Evolutionary conservation across 2,888 invertebrate genomes (phyloP).

Genomic region (Dione vanillae): DNA sequence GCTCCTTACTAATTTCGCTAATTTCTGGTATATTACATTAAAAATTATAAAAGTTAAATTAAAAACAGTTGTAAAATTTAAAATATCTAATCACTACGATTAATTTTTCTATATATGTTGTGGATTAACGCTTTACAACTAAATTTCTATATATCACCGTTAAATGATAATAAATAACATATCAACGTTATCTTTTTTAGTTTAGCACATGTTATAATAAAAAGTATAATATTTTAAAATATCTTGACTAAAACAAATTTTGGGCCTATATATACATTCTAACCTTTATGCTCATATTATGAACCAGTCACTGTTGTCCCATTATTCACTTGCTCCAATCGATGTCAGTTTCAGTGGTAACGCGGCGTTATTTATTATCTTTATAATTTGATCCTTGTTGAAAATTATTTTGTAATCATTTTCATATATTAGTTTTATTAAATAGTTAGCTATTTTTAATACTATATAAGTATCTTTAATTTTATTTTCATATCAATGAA

Average conservation of each 20-base stretch:
- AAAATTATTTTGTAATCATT: not conserved
- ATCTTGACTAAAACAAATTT: not conserved
- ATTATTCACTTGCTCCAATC: slow-evolving; percentile 24
- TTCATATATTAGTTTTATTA: too few relatives aligned
- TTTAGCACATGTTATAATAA: not conserved
- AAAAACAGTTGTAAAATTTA: too few relatives aligned
- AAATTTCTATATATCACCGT: too few relatives aligned
- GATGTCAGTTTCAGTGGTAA: slow-evolving; percentile 27
- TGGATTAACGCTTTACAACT: too few relatives aligned
- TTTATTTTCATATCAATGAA: too few relatives aligned
- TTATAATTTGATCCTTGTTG: slow-evolving; percentile 27
- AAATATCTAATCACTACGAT: too few relatives aligned
- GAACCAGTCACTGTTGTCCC: slow-evolving; percentile 22
- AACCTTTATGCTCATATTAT: slow-evolving; percentile 9
- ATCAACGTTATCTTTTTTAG: not conserved
- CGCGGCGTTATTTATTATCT: slow-evolving; percentile 24
- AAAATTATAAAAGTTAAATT: too few relatives aligned
- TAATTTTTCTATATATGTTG: too few relatives aligned
- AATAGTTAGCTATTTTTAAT: too few relatives aligned
- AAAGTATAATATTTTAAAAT: not conserved
- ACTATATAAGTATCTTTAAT: too few relatives aligned
- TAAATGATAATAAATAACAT: too few relatives aligned
- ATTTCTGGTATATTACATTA: not conserved
- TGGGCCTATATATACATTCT: not conserved
- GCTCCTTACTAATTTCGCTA: not conserved